phyloP scores from a whole-genome alignment of 2,113 vertebrate species.

The Stigmatopora nigra region DNA sequence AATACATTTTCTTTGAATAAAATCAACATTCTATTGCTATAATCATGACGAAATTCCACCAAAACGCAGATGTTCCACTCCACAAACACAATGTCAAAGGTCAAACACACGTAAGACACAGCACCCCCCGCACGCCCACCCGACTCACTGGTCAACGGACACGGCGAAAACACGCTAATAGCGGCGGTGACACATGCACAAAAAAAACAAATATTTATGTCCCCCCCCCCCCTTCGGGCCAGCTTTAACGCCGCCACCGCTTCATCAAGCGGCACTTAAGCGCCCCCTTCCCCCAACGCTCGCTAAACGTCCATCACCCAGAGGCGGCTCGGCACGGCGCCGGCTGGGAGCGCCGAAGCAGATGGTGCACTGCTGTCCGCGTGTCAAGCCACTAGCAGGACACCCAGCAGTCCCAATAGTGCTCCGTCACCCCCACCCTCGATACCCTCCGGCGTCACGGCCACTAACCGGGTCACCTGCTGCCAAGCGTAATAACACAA shows the following conservation, averaged over 20 bases:
- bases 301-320: slow-evolving; percentile 51
- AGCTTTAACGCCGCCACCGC: slow-evolving; percentile 13
- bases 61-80: background rate
- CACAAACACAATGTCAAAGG: slow-evolving; percentile 45
- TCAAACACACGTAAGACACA: slow-evolving; percentile 41
- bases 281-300: background rate
- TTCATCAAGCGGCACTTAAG: slow-evolving; percentile 25
- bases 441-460: slow-evolving; percentile 48
- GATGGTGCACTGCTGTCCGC: slow-evolving; percentile 65
- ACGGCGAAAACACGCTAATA: slow-evolving; percentile 13
- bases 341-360: slow-evolving; percentile 58
- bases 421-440: slow-evolving; percentile 28
- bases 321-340: slow-evolving; percentile 62
- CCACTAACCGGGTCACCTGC: slow-evolving; percentile 61
- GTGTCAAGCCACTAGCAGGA: slow-evolving; percentile 62
- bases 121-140: slow-evolving; percentile 30
- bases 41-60: no score
- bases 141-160: slow-evolving; percentile 43
- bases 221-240: slow-evolving; percentile 1
- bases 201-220: slow-evolving; percentile 27
- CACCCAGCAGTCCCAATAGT: slow-evolving; percentile 44
- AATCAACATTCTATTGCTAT: no score
- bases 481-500: slow-evolving; percentile 36
- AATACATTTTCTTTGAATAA: no score
- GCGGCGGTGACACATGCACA: slow-evolving; percentile 20